Evolutionary conservation across 2,888 invertebrate species (phyloP).

Genomic region (Kuschelorhynchus macadamiae): DNA sequence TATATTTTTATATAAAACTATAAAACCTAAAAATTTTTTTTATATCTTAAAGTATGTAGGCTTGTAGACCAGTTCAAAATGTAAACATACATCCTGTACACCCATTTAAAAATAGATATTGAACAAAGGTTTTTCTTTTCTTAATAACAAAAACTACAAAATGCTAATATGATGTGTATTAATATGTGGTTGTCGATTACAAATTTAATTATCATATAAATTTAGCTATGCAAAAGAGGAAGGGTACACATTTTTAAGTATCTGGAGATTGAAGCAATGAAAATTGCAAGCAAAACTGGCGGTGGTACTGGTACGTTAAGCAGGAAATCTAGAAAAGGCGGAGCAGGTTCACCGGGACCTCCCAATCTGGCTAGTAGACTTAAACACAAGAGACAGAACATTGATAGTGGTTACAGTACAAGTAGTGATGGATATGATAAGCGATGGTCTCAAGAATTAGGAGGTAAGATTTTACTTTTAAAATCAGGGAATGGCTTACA

Average conservation of each 20-base stretch:
- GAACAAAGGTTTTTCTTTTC: no score
- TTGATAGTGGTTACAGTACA: constrained; percentile 92
- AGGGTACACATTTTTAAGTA: constrained; percentile 96
- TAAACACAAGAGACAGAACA: constrained; percentile 79
- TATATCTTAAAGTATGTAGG: no score
- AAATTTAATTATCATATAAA: no score
- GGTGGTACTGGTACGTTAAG: constrained; percentile 69
- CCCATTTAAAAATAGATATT: no score
- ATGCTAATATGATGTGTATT: no score
- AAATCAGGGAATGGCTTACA: no score
- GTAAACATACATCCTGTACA: no score
- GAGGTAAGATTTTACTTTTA: constrained; percentile 66
- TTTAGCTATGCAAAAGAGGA: constrained; percentile 90
- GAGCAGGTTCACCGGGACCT: constrained; percentile 67
- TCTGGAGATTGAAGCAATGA: constrained; percentile 89
- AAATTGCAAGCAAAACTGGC: constrained; percentile 73
- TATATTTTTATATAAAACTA: no score
- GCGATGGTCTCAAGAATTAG: constrained; percentile 86
- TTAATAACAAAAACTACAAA: no score
- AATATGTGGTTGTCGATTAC: no score
- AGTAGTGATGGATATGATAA: constrained; percentile 88
- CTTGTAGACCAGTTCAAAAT: no score
- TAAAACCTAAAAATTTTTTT: no score
- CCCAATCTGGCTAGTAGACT: constrained; percentile 65
- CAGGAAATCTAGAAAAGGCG: constrained; percentile 71